phyloP scores from a whole-genome alignment of 2,113 vertebrate species.

The Nycticebus coucang region DNA sequence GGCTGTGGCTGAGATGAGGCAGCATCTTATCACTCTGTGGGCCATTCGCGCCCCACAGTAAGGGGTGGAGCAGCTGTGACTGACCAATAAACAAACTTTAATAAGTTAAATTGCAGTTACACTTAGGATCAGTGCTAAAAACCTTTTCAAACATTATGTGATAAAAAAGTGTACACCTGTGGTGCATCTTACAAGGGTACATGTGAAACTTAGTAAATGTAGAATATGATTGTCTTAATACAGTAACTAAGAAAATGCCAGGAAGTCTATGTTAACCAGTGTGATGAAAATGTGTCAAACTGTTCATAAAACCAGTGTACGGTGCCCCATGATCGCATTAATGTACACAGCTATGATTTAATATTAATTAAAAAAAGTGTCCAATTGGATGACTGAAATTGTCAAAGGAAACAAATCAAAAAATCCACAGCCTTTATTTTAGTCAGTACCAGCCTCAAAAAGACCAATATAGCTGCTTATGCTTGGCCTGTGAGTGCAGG shows the following conservation, averaged over 20 bases:
- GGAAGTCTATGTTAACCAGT: too few relatives aligned
- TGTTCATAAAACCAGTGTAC: too few relatives aligned
- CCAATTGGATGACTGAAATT: neutral
- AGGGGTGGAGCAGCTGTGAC: neutral
- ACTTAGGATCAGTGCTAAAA: conserved; percentile 54
- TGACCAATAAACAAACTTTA: neutral
- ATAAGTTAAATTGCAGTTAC: conserved; percentile 54
- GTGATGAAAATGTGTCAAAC: too few relatives aligned
- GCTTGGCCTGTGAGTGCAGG: neutral
- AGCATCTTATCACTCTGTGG: conserved; percentile 44
- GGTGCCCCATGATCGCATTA: too few relatives aligned
- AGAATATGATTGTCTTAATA: too few relatives aligned
- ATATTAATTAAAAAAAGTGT: neutral
- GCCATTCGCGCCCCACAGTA: neutral
- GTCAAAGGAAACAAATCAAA: conserved; percentile 48
- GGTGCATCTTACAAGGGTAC: too few relatives aligned
- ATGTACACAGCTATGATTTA: too few relatives aligned
- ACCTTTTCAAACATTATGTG: neutral
- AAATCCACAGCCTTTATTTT: neutral
- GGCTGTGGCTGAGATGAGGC: neutral
- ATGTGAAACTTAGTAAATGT: too few relatives aligned
- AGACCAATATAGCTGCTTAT: neutral
- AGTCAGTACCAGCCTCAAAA: neutral
- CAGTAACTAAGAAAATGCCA: too few relatives aligned
- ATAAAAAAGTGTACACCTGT: neutral